These are phyloP conservation scores for Craseonycteris thonglongyai DNA, from an alignment of 2,113 vertebrate species.

Conservation along the genomic window DNA sequence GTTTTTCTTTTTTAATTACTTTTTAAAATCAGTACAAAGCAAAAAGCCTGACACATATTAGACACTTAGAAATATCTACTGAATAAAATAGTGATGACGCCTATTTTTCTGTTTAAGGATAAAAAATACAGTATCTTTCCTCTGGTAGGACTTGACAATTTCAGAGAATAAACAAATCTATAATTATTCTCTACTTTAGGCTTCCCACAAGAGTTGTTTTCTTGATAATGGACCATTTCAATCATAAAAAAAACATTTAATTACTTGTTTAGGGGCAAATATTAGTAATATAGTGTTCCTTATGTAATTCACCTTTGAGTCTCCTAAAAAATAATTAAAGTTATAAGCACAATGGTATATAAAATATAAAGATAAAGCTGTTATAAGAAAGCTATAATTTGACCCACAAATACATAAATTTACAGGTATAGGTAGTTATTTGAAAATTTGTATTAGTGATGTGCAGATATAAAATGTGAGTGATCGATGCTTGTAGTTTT, in stretches of 20 bases:
- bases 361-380: neutral
- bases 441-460: neutral
- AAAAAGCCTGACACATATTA: neutral
- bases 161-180: neutral
- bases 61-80: neutral
- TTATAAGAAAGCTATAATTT: neutral
- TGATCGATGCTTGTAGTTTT: neutral
- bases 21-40: neutral
- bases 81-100: neutral
- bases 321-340: slow-evolving; percentile 26
- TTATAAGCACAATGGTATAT: neutral
- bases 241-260: neutral
- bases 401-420: neutral
- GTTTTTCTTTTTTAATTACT: neutral
- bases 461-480: neutral
- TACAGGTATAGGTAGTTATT: neutral
- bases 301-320: neutral
- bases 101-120: neutral
- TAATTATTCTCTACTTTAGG: neutral
- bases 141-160: neutral
- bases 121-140: neutral
- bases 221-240: slow-evolving; percentile 28
- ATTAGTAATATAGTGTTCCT: neutral
- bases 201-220: neutral
- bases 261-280: neutral